Evolutionary conservation across 1,140 invertebrate genomes (phyloP).

Genomic region (Lordiphosa collinella): DNA sequence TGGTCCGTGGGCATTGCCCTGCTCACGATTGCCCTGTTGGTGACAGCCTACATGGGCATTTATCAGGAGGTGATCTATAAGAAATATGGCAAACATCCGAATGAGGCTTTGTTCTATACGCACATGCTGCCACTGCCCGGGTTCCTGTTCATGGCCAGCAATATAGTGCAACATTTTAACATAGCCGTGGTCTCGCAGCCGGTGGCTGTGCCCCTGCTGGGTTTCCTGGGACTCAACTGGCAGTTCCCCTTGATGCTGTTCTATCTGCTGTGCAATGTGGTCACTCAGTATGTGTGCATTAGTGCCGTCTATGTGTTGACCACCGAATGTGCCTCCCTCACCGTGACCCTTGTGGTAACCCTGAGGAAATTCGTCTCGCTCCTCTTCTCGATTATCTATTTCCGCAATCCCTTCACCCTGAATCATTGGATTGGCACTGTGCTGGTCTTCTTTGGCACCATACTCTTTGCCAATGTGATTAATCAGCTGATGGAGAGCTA

Average conservation of each 20-base stretch:
- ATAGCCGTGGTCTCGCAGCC: slow-evolving; percentile 79
- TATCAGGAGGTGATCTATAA: slow-evolving; percentile 95
- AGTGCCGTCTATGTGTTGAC: slow-evolving; percentile 96
- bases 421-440: slow-evolving; percentile 95
- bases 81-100: slow-evolving; percentile 95
- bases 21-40: slow-evolving; percentile 92
- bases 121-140: slow-evolving; percentile 68
- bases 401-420: slow-evolving; percentile 95
- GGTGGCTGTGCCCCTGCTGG: slow-evolving; percentile 70
- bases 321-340: slow-evolving; percentile 95
- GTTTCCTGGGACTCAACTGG: slow-evolving; percentile 81
- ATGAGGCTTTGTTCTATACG: slow-evolving; percentile 96
- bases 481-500: slow-evolving; percentile 57
- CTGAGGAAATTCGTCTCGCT: slow-evolving; percentile 97
- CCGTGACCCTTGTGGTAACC: slow-evolving; percentile 97
- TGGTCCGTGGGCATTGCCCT: slow-evolving; percentile 91
- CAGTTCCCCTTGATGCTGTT: slow-evolving; percentile 87
- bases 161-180: slow-evolving; percentile 87
- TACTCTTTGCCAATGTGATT: slow-evolving; percentile 86
- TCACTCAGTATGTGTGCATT: slow-evolving; percentile 98
- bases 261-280: slow-evolving; percentile 91
- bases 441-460: slow-evolving; percentile 94
- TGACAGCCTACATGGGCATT: slow-evolving; percentile 97
- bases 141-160: slow-evolving; percentile 81
- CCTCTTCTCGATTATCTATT: slow-evolving; percentile 97